These are phyloP conservation scores for Siderastrea siderea DNA, from an alignment of 92 coral and sea anemone genomes.

Conservation along the genomic window DNA sequence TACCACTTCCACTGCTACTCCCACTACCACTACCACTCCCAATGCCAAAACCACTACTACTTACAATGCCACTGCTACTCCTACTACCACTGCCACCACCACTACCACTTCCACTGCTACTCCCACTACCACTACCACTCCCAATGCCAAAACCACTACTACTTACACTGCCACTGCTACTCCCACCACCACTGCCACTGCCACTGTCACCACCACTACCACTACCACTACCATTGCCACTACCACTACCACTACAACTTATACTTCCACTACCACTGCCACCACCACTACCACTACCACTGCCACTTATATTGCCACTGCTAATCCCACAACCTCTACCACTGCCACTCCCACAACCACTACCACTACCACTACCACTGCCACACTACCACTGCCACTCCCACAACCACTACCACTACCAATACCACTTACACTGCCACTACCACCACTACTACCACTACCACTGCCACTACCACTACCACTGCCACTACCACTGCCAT, in stretches of 20 bases:
- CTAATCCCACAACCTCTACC: not conserved
- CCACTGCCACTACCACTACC: not conserved
- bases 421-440: not conserved
- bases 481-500: not conserved
- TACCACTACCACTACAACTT: conserved; percentile 19
- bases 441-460: not conserved
- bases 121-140: no score
- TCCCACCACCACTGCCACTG: no score
- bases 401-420: not conserved
- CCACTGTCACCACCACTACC: no score
- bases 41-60: no score
- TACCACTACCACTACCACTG: not conserved
- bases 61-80: no score
- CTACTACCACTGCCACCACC: no score
- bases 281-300: not conserved
- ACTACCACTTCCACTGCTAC: no score
- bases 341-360: not conserved
- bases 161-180: no score
- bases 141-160: no score
- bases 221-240: not conserved
- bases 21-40: no score
- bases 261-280: conserved; percentile 4
- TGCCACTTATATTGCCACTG: not conserved
- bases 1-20: no score
- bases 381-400: no score